Percentiles rank a stretch among this genome's conserved stretches.
phyloP scores from a whole-genome alignment of 2,113 vertebrate genomes.

The Ovibos moschatus region DNA sequence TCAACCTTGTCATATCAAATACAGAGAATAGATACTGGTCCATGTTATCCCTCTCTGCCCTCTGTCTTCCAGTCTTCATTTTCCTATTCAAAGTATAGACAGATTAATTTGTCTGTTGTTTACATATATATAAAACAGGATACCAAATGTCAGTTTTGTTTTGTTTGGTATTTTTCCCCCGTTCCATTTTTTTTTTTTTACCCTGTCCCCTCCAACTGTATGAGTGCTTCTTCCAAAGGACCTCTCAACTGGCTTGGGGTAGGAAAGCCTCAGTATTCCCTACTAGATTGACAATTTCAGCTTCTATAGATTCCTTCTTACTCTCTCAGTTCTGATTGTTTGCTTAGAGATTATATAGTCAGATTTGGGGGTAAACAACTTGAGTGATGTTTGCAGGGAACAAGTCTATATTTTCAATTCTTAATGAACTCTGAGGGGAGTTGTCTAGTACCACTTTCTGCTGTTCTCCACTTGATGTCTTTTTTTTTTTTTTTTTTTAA shows the following conservation, averaged over 20 bases:
- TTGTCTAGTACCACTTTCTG: neutral
- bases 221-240: neutral
- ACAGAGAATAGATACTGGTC: no score
- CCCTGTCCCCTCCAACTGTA: neutral
- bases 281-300: neutral
- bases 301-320: neutral
- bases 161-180: no score
- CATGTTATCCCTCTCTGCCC: rapidly evolving
- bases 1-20: neutral
- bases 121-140: neutral
- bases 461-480: neutral
- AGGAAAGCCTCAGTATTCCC: neutral
- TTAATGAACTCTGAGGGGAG: neutral
- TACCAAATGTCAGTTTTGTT: neutral
- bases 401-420: neutral
- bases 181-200: neutral
- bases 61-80: neutral
- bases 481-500: neutral
- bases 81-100: neutral
- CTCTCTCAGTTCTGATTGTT: neutral
- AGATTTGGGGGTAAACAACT: neutral
- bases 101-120: neutral
- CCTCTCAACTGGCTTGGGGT: neutral
- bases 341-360: neutral
- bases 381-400: neutral